phyloP scores from a whole-genome alignment of 2,113 vertebrate species.

The Helogale parvula region DNA sequence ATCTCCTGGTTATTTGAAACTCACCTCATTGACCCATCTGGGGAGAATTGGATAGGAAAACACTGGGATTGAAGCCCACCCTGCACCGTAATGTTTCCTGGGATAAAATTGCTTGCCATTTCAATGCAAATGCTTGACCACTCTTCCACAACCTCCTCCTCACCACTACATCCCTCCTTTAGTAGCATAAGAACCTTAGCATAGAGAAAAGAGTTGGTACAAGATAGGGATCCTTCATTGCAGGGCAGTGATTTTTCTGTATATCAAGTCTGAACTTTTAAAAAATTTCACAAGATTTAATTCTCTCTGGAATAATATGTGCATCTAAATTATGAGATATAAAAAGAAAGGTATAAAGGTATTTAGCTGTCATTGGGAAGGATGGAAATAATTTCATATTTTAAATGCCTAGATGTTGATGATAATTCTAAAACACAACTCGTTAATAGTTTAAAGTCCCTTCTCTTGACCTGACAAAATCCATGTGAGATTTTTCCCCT shows the following conservation, averaged over 20 bases:
- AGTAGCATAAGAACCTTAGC: background rate
- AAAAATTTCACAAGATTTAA: background rate
- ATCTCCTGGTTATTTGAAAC: background rate
- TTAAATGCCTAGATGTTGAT: background rate
- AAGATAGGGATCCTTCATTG: background rate
- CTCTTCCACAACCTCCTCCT: background rate
- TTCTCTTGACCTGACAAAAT: background rate
- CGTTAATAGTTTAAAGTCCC: background rate
- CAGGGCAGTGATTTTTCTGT: background rate
- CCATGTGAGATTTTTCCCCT: background rate
- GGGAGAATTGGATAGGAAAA: background rate
- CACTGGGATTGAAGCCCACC: background rate
- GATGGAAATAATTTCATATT: background rate
- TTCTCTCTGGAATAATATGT: background rate
- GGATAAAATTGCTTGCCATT: background rate
- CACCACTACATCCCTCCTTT: background rate
- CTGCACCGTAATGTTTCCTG: background rate
- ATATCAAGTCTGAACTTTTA: background rate
- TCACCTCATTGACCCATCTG: background rate
- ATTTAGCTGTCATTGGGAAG: background rate
- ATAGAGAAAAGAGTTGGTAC: background rate
- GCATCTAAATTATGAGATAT: background rate
- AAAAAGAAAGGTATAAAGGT: background rate
- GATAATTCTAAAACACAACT: background rate
- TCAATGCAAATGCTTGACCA: background rate